Percentiles rank a stretch among this genome's conserved stretches.
These are phyloP conservation scores for Operophtera brumata DNA, from an alignment of 2,888 invertebrate genomes.

Conservation along the genomic window DNA sequence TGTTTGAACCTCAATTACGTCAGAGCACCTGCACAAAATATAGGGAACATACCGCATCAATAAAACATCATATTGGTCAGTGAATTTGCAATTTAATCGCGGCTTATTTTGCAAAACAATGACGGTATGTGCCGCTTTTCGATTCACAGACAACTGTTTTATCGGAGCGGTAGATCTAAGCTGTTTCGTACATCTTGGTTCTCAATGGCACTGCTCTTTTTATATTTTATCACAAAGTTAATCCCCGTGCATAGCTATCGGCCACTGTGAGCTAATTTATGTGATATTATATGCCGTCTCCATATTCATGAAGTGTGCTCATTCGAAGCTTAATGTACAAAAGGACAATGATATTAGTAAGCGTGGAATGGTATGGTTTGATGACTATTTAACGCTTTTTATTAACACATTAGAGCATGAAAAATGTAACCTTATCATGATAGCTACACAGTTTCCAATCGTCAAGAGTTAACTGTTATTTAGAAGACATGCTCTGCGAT, in stretches of 20 bases:
- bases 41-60: conserved; percentile 26
- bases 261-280: no score
- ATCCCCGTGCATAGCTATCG: no score
- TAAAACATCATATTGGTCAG: conserved; percentile 23
- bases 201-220: no score
- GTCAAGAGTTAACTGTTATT: conserved; percentile 7
- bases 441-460: conserved; percentile 11
- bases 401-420: conserved; percentile 2
- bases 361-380: conserved; percentile 42
- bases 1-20: conserved; percentile 7
- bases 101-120: conserved; percentile 40
- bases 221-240: no score
- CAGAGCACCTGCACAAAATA: conserved; percentile 14
- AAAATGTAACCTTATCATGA: conserved; percentile 4
- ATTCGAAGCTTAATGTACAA: conserved; percentile 32
- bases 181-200: no score
- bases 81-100: conserved; percentile 36
- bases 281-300: conserved; percentile 30
- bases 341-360: conserved; percentile 45
- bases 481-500: conserved; percentile 2
- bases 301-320: conserved; percentile 26
- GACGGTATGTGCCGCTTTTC: conserved; percentile 15
- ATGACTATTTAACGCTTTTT: conserved; percentile 42
- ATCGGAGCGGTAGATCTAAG: no score
- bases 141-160: conserved; percentile 14